Base-by-base conservation (phyloP, 2,797 vertebrate genomes). In the Melopsittacus undulatus region DNA sequence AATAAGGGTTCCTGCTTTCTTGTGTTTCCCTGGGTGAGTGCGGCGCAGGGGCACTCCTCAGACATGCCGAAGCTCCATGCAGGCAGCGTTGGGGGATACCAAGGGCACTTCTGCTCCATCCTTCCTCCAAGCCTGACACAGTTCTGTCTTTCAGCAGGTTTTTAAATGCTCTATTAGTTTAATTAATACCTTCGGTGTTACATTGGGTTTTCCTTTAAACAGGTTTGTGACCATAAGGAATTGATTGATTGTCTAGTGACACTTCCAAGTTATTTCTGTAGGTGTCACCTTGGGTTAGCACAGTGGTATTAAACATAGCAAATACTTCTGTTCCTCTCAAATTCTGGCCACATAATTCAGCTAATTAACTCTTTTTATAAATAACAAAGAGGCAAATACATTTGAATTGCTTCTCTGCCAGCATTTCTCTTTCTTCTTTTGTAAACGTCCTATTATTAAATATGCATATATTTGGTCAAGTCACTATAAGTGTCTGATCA, bases 1-100 rank as follows among this genome's bases (percentile, higher is more conserved):
- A 98, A 97, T 98, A 98, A 98, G 97, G 89, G 94, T 69, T 89
- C 40, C 89, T 91, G 92, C 54, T 83, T 81, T 81, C 89, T 81
- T 75, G 34, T 61, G 29, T 66, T 94, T 91, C 46, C 59, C 81
- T 7, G 29, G 76, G 95, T 14, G 59, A 90, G 78, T 13, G 18
- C 24, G 6, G 96, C 8, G 42, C 21, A 4, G 94, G 83, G 94
- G 83, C 94, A 34, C 91, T 94, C 56, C n/a, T 59, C 57, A 36
- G 57, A 17, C 16, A 0, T 36, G 10, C 57, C 7, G 7, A 36
- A 36, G 10, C 34, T 36, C 57, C 57, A 12, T 36, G 30, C 30
- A 4, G 78, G 82, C 61, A 74, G 83, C 3, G 11, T 1, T 6
- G 2, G 23, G 56, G 45, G 49, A 51, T 2, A 30, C 4, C 2